Base-by-base conservation (phyloP, 1,140 invertebrate genomes). In the Drosophila auraria region DNA sequence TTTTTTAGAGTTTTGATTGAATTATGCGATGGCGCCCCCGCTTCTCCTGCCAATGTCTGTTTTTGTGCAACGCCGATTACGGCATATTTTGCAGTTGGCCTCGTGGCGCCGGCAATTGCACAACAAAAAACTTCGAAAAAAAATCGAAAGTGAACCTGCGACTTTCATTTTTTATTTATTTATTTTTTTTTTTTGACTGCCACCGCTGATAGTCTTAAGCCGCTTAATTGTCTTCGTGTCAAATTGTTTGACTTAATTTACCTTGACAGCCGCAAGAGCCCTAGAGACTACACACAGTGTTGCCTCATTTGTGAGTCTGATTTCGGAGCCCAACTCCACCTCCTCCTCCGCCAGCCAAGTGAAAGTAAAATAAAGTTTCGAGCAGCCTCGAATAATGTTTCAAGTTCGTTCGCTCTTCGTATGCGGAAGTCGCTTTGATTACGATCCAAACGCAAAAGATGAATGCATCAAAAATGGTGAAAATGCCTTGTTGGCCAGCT, bases 111-210 rank as follows among this genome's bases (percentile, higher is more conserved):
- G 81, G 84, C 83, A 74, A 83, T 87, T 87, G 83, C 83, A 87
- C 83, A 87, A 87, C 82, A 78, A 64, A 80, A 72, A 50, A 80
- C 20, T 56, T 20, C 36, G 70, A 40, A 83, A 50, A 64, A 79
- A 89, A 90, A 90, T 75, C 83, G 84, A 89, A 89, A 89, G 84
- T 89, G 84, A 89, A 89, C 86, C 89, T 89, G 86, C 86, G 86
- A 89, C 86, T 89, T 89, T 89, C 86, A 90, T 89, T 89, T 89
- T 87, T n/a, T n/a, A n/a, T n/a, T n/a, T n/a, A n/a, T n/a, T n/a
- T n/a, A n/a, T n/a, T n/a, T 83, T 54, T 11, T 62, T 78, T 72
- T 74, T 80, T 59, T 5, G 33, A 11, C 51, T 50, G 63, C 63
- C 42, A 27, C 23, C 11, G 25, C 44, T 87, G 83, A 87, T 87